Evolutionary conservation across 2,888 invertebrate species (phyloP).

Genomic region (Globia sparganii): DNA sequence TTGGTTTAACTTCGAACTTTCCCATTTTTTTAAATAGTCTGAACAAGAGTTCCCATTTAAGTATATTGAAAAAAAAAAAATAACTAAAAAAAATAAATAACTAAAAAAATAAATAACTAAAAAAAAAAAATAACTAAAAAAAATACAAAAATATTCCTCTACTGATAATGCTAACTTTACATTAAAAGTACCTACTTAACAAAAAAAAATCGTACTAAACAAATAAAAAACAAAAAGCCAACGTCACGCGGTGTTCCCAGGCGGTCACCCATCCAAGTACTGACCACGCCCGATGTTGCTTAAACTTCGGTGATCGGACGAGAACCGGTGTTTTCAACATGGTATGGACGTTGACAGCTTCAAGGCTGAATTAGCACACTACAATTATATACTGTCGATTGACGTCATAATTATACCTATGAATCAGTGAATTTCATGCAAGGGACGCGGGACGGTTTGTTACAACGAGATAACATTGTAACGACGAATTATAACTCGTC

Average conservation of each 20-base stretch:
- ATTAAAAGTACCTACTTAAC: background rate
- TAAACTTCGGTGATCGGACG: constrained; percentile 89
- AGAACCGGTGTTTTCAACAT: constrained; percentile 88
- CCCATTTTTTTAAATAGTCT: background rate
- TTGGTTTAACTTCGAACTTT: background rate
- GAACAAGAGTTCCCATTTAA: background rate
- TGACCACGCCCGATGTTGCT: constrained; percentile 88
- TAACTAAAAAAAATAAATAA: background rate
- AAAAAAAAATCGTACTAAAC: background rate
- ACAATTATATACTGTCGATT: background rate
- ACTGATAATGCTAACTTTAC: background rate
- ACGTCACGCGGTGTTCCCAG: constrained; percentile 80
- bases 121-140: background rate
- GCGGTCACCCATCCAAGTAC: constrained; percentile 87
- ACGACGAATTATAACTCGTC: too few species aligned
- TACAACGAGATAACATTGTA: background rate
- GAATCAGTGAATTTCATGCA: background rate
- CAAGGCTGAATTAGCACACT: background rate
- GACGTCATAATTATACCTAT: constrained; percentile 9
- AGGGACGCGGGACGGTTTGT: fast-evolving
- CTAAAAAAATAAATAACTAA: background rate
- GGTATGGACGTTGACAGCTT: constrained; percentile 80
- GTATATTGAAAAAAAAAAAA: background rate
- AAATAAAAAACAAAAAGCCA: constrained; percentile 51
- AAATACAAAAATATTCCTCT: background rate